Base-by-base conservation (phyloP, 2,797 vertebrate species). In the Vireo griseus region DNA sequence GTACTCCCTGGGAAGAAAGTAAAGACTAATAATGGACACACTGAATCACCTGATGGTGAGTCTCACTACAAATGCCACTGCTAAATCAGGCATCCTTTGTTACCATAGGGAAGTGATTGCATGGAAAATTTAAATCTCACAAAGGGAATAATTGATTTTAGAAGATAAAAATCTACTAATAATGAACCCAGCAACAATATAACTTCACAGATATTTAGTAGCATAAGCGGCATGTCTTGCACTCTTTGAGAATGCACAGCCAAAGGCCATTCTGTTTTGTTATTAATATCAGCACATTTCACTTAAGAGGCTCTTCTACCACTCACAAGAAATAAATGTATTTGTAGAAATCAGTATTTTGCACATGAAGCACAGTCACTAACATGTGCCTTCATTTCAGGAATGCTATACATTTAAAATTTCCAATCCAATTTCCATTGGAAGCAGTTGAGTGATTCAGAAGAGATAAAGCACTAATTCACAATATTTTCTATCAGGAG, bases 11-110 rank as follows among this genome's bases (percentile, higher is more conserved):
- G 65, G 67, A 95, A 91, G 66, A 94, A 86, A 95, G 74, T 78
- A 87, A 88, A 95, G 81, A 42, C 47, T 45, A 82, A 84, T 87
- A 94, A 94, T 16, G 6, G 93, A 68, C 66, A 69, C 33, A 68
- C 57, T 84, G 77, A 90, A 69, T 96, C 88, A 97, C 37, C 74
- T 86, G 86, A 91, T 76, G 54, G 37, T 86, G 25, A 31, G 37
- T 66, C 88, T 96, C 82, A 78, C 86, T 90, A 90, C 79, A 97
- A 96, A 92, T 20, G 39, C 37, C 92, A 90, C 83, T 92, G 75
- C 71, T 97, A 95, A 97, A 96, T 95, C 75, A 91, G 50, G 28
- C 19, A 75, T 87, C 65, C 85, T 96, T 97, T 95, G 44, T 97
- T 93, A 96, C 37, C 31, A 65, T 18, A 88, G 28, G 69, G 63